These are phyloP conservation scores for Periplaneta americana DNA, from an alignment of 1,140 invertebrate species.

Conservation along the genomic window DNA sequence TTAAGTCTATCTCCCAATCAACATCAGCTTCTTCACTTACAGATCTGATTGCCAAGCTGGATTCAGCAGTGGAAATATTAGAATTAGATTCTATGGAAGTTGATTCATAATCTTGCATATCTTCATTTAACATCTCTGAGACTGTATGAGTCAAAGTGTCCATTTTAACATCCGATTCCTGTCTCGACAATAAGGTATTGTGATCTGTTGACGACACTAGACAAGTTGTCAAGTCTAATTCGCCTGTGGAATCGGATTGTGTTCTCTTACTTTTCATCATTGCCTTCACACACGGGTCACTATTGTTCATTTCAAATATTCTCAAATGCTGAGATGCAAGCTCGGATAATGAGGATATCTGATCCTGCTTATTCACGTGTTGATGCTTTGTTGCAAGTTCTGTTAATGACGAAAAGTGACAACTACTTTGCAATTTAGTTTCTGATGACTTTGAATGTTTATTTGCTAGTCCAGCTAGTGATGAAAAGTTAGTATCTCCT, in stretches of 20 bases:
- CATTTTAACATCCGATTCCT: not conserved
- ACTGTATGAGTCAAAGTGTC: not conserved
- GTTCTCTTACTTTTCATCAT: not conserved
- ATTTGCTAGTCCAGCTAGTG: not conserved
- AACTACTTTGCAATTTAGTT: not conserved
- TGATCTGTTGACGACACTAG: not conserved
- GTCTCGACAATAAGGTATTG: not conserved
- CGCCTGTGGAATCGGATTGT: not conserved
- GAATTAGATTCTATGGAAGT: not conserved
- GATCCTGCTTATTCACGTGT: not conserved
- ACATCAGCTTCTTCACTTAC: not conserved
- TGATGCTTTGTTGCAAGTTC: not conserved
- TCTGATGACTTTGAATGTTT: not conserved
- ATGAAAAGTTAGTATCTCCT: not conserved
- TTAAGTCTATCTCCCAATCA: slow-evolving; percentile 9
- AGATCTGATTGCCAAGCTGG: not conserved
- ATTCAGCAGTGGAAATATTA: not conserved
- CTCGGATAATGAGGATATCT: not conserved
- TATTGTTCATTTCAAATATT: not conserved
- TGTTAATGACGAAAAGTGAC: not conserved
- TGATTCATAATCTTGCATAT: not conserved
- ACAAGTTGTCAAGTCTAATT: not conserved
- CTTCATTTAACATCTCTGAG: not conserved
- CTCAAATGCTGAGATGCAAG: not conserved
- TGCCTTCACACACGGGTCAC: not conserved